A percentile compares a stretch with the other conserved stretches of the same genome.
These are phyloP conservation scores for Drosophila kuntzei DNA, from an alignment of 2,888 invertebrate genomes.

Conservation along the genomic window DNA sequence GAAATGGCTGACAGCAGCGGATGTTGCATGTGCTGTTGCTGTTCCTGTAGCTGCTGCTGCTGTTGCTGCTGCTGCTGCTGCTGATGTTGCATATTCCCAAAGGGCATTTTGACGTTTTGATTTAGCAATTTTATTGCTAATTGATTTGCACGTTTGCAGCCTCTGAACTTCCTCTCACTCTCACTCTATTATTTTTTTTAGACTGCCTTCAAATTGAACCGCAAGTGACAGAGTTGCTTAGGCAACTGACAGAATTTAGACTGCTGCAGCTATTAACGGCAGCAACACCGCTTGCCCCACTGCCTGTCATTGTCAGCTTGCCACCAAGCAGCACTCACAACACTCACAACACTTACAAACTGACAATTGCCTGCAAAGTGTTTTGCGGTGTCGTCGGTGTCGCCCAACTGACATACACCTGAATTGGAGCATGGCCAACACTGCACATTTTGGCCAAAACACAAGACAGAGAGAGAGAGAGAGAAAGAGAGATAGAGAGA, in stretches of 20 bases:
- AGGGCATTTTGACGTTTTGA: slow-evolving; percentile 63
- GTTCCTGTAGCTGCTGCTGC: slow-evolving; percentile 18
- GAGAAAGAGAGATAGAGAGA: background rate
- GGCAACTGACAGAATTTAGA: slow-evolving; percentile 52
- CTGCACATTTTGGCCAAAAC: slow-evolving; percentile 75
- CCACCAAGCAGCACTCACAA: background rate
- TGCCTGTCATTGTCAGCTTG: slow-evolving; percentile 70
- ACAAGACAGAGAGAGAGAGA: background rate
- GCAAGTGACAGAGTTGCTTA: slow-evolving; percentile 74
- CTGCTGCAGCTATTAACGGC: slow-evolving; percentile 59
- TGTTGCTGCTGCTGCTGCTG: slow-evolving; percentile 42
- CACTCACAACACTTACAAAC: slow-evolving; percentile 54
- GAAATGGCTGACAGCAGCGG: slow-evolving; percentile 72
- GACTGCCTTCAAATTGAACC: slow-evolving; percentile 51
- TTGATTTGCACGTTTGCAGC: slow-evolving; percentile 64
- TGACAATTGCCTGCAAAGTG: slow-evolving; percentile 79
- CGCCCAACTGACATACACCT: slow-evolving; percentile 81
- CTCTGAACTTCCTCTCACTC: background rate
- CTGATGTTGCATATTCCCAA: slow-evolving; percentile 65
- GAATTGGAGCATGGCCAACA: slow-evolving; percentile 77
- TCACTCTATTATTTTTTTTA: background rate
- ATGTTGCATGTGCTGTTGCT: slow-evolving; percentile 58
- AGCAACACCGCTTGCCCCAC: slow-evolving; percentile 16
- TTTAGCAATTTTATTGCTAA: slow-evolving; percentile 74
- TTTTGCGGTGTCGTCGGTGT: slow-evolving; percentile 66